Conservation (phyloP, 1,140 invertebrate species). For the Lineus longissimus region DNA sequence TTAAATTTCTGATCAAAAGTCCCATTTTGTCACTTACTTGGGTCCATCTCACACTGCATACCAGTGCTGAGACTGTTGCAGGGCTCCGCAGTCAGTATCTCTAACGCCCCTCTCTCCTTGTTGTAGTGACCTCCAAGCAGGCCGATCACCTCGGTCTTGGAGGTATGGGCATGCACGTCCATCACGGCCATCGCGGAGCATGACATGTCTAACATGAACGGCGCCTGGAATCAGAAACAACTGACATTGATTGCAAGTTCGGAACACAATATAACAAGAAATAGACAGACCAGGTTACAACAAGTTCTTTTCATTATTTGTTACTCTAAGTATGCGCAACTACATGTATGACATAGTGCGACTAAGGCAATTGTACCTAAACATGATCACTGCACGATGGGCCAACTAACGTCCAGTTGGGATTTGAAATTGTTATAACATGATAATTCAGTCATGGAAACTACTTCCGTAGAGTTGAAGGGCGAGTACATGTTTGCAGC, state of each 20-base stretch:
- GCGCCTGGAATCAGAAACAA: conserved; percentile 55
- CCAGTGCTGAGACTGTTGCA: conserved; percentile 61
- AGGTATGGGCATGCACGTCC: conserved; percentile 68
- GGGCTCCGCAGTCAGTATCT: conserved; percentile 58
- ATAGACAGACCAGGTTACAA: no score
- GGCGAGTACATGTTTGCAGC: no score
- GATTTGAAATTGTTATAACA: no score
- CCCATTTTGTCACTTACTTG: conserved; percentile 58
- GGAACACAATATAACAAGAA: no score
- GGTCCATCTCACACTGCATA: conserved; percentile 75
- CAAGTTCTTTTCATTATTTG: not conserved
- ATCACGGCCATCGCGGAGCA: conserved; percentile 62
- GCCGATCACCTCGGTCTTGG: conserved; percentile 69
- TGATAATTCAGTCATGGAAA: no score
- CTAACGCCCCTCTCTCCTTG: conserved; percentile 39
- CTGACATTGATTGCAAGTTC: not conserved
- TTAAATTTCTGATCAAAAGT: no score
- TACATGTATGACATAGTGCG: no score
- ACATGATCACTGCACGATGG: no score
- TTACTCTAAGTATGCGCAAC: no score
- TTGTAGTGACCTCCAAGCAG: conserved; percentile 62
- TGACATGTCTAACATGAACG: conserved; percentile 60
- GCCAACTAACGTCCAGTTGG: no score
- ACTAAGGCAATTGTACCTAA: no score
- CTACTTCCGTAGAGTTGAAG: no score